Evolutionary conservation across 1,140 invertebrate species (phyloP), one percentile per base, ranked within the genome.

Genomic region (Macrobrachium rosenbergii): DNA sequence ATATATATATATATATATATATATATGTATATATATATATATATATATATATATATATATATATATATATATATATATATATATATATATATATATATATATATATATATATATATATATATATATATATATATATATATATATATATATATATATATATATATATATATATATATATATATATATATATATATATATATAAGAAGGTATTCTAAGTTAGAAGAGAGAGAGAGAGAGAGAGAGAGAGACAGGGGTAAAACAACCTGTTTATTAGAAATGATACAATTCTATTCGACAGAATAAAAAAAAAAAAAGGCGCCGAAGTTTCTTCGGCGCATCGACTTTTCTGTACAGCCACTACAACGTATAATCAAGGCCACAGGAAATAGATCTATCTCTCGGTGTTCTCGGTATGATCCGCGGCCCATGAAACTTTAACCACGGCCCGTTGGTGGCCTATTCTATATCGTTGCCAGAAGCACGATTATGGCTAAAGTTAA

Each of bases 221-320:
- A 78, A 79, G 77, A 79, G 77, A 79, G 77, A 79, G 77, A 79
- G 77, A 79, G 77, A 79, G 77, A 79, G 77, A 79, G 77, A 79
- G 77, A 79, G 52, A 60, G 77, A 79, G 77, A 77, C 43, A 79
- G 52, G 58, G 45, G 58, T 17, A 79, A 59, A 79, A 23, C 0
- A 21, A 79, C 60, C 17, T 2, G 28, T 16, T 16, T n/a, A 75
- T 21, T 19, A 2, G 28, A 75, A 37, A 37, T 37, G 28, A 37
- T 3, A 37, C 28, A 37, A 37, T 3, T 37, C 19, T 17, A 75
- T 17, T 21, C 28, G 16, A 75, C 19, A 2, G 72, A 75, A 16
- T 17, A 3, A 37, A 1, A 37, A 37, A 37, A 37, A 37, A 2
- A 37, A 37, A 28, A 12, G 23, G 69, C 23, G 69, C n/a, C 21